Conservation (phyloP, 2,797 vertebrate species). For the Parauchenoglanis ngamensis region DNA sequence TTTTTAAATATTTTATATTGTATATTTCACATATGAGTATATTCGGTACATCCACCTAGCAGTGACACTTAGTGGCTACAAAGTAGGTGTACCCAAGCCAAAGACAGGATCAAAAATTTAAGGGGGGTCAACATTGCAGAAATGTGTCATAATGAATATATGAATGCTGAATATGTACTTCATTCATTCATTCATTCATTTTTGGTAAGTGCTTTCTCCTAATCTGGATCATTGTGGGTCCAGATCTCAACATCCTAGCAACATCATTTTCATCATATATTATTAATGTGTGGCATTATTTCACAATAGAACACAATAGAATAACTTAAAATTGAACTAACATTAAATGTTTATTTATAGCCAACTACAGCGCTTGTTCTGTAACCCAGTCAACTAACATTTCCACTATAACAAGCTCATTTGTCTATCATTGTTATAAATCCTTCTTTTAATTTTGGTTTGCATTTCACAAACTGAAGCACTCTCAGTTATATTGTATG, state of each 20-base stretch:
- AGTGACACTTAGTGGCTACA: background rate
- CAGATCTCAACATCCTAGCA: background rate
- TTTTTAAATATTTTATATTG: background rate
- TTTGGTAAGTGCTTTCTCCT: background rate
- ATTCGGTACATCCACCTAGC: background rate
- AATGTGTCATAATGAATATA: background rate
- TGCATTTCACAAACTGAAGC: background rate
- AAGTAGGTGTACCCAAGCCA: background rate
- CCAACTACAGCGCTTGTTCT: background rate
- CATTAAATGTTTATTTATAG: background rate
- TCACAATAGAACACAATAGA: background rate
- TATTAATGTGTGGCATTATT: background rate
- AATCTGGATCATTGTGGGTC: background rate
- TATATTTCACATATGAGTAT: background rate
- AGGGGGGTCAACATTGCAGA: background rate
- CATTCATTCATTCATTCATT: background rate
- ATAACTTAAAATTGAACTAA: background rate
- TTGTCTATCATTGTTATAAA: background rate
- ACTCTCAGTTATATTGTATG: background rate
- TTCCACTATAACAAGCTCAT: background rate
- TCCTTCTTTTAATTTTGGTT: background rate
- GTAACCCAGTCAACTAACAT: background rate
- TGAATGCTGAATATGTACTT: background rate
- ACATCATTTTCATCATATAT: background rate
- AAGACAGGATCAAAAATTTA: background rate